These are phyloP conservation scores for Addax nasomaculatus DNA, from an alignment of 2,113 vertebrate species.

Conservation along the genomic window DNA sequence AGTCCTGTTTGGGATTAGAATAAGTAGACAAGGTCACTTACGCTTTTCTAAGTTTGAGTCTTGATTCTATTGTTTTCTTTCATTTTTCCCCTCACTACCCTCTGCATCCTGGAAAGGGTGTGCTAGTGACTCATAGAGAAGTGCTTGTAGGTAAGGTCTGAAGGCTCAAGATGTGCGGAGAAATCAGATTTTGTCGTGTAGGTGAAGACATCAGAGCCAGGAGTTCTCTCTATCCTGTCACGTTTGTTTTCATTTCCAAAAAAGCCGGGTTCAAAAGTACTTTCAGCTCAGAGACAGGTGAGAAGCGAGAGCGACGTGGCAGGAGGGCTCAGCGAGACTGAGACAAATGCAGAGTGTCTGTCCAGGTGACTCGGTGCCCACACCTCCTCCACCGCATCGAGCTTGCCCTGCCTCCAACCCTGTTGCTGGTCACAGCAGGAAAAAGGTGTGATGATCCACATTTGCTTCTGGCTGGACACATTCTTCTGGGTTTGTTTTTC, in stretches of 20 bases:
- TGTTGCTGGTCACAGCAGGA: background rate
- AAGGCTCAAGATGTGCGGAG: background rate
- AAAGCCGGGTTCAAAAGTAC: background rate
- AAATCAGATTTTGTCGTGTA: background rate
- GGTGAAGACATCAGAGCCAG: background rate
- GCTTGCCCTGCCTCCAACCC: background rate
- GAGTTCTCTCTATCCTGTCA: background rate
- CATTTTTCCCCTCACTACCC: background rate
- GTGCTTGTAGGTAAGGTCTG: background rate
- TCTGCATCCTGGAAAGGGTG: background rate
- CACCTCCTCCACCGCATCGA: rapidly evolving
- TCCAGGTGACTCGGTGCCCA: background rate
- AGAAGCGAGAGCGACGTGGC: background rate
- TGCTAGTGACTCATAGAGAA: background rate
- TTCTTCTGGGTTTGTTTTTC: background rate
- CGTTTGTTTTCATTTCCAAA: background rate
- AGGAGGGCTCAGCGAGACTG: background rate
- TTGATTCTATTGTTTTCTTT: background rate
- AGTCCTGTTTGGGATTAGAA: background rate
- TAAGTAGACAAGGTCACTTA: background rate
- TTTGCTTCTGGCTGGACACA: background rate
- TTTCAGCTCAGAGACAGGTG: background rate
- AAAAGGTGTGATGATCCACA: background rate
- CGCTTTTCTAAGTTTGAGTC: background rate
- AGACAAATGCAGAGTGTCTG: background rate